These are phyloP conservation scores for Lophochroa leadbeateri DNA, from an alignment of 2,113 vertebrate genomes.

Conservation along the genomic window DNA sequence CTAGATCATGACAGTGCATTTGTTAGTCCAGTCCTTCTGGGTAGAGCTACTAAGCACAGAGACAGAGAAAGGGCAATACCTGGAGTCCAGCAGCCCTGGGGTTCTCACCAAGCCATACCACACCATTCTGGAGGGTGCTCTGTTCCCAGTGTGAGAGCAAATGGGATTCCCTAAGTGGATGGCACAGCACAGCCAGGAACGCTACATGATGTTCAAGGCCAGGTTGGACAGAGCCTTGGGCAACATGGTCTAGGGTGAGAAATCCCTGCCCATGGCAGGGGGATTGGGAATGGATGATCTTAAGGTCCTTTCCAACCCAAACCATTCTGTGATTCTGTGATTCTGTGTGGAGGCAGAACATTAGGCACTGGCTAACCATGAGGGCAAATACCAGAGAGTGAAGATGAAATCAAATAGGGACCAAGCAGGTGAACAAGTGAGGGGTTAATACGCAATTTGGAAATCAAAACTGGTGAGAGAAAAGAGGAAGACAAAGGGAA, in stretches of 20 bases:
- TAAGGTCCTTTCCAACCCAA: neutral
- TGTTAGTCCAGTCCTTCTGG: neutral
- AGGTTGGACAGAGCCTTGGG: neutral
- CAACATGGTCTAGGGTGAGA: neutral
- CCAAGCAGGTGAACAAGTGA: neutral
- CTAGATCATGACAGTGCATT: neutral
- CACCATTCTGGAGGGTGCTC: neutral
- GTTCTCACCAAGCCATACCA: neutral
- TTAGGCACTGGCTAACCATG: neutral
- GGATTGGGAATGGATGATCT: neutral
- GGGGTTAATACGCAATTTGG: neutral
- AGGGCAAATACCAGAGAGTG: neutral
- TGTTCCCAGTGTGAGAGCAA: neutral
- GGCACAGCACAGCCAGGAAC: neutral
- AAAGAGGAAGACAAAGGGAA: neutral
- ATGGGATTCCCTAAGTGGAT: fast-evolving
- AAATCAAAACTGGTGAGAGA: neutral
- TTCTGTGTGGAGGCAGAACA: neutral
- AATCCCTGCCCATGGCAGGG: neutral
- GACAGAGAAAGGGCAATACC: neutral
- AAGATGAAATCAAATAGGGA: neutral
- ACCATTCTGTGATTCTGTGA: neutral
- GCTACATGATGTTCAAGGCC: neutral
- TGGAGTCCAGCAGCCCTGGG: neutral
- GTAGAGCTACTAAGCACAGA: neutral